phyloP scores from a whole-genome alignment of 2,888 invertebrate genomes.

The Meloe dianella region DNA sequence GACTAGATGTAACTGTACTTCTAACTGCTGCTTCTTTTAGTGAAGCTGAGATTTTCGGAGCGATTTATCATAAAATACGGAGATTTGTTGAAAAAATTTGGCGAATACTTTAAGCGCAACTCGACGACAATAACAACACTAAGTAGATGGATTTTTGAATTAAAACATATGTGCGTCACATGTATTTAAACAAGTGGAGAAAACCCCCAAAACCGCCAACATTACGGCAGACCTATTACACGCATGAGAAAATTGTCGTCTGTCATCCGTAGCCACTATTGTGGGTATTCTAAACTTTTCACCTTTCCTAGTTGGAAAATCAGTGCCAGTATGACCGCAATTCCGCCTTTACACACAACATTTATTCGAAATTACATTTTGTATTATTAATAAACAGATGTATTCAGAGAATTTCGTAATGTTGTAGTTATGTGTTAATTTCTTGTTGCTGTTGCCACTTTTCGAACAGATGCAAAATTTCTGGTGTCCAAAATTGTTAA shows the following conservation, averaged over 20 bases:
- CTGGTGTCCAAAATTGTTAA: not conserved
- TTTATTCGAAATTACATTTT: constrained; percentile 29
- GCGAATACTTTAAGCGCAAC: not conserved
- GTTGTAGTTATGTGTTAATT: not conserved
- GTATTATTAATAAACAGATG: constrained; percentile 30
- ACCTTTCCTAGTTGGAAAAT: constrained; percentile 22
- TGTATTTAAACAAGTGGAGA: not conserved
- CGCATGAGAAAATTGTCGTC: constrained; percentile 32
- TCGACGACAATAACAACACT: not conserved
- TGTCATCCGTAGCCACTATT: constrained; percentile 22
- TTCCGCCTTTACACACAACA: constrained; percentile 29
- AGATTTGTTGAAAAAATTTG: not conserved
- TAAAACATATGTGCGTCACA: not conserved
- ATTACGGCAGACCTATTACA: constrained; percentile 28
- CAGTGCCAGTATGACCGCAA: constrained; percentile 29
- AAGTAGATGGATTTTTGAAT: not conserved
- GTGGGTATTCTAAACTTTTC: constrained; percentile 15
- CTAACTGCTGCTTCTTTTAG: not conserved
- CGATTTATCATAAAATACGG: constrained; percentile 14
- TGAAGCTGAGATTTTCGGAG: not conserved
- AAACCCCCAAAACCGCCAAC: not conserved
- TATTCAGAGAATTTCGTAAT: not conserved
- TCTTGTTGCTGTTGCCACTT: not conserved
- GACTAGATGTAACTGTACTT: not conserved
- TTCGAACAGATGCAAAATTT: not conserved